phyloP scores from a whole-genome alignment of 2,797 vertebrate species.

The Liparis tanakae region DNA sequence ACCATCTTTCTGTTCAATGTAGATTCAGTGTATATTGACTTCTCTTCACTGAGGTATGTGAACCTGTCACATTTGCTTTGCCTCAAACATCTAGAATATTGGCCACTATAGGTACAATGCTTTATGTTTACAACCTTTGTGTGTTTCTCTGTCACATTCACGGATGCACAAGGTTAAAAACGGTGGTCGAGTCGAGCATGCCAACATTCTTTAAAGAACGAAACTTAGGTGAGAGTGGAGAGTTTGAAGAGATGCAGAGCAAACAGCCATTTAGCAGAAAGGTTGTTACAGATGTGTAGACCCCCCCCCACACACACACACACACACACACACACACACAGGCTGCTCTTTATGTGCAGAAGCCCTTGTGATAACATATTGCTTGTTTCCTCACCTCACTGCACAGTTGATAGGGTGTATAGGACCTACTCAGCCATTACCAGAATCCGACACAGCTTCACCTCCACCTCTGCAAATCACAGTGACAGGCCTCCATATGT shows the following conservation, averaged over 20 bases:
- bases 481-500: conserved; percentile 2
- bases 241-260: conserved; percentile 6
- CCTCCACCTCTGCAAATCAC: conserved; percentile 29
- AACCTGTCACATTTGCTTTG: neutral
- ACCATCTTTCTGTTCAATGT: neutral
- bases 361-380: conserved; percentile 57
- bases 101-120: neutral
- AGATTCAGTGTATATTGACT: neutral
- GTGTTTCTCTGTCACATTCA: neutral
- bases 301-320: neutral
- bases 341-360: conserved; percentile 25
- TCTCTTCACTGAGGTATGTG: neutral
- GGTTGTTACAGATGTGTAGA: conserved; percentile 46
- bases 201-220: neutral
- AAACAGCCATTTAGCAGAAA: conserved; percentile 33
- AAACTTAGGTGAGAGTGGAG: conserved; percentile 9
- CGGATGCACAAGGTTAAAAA: neutral
- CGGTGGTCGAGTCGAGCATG: neutral
- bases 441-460: conserved; percentile 16
- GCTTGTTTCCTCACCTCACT: conserved; percentile 50
- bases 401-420: conserved; percentile 29
- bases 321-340: neutral
- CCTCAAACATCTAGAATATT: neutral
- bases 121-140: neutral
- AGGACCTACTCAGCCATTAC: conserved; percentile 17